phyloP scores from a whole-genome alignment of 1,140 invertebrate genomes.

The Aphaenogaster rudis region DNA sequence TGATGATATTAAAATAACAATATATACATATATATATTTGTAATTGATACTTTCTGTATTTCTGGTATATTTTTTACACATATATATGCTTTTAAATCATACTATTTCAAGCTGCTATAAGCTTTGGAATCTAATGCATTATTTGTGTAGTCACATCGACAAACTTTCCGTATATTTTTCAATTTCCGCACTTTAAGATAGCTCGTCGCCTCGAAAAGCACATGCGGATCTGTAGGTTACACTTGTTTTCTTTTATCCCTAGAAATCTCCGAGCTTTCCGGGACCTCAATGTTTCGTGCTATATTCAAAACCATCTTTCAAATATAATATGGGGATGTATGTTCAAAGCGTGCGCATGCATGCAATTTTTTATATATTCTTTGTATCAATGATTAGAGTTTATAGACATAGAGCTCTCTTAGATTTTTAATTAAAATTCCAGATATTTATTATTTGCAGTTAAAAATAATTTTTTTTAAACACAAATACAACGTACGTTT shows the following conservation, averaged over 20 bases:
- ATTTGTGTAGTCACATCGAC: constrained; percentile 74
- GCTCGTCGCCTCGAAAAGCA: constrained; percentile 50
- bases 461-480: neutral
- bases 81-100: neutral
- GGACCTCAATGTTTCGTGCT: constrained; percentile 14
- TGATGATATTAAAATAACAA: neutral
- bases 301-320: constrained; percentile 41
- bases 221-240: constrained; percentile 38
- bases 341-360: neutral
- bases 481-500: neutral
- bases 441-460: neutral
- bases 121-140: constrained; percentile 61
- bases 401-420: neutral
- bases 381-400: neutral
- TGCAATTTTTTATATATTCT: constrained; percentile 1
- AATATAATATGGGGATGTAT: constrained; percentile 20
- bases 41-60: neutral
- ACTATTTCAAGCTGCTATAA: neutral
- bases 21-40: neutral
- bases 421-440: neutral
- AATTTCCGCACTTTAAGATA: constrained; percentile 69
- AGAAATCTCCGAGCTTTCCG: constrained; percentile 39
- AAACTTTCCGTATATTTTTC: constrained; percentile 75
- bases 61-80: neutral
- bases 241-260: constrained; percentile 48